Percentiles rank a stretch among this genome's conserved stretches.
phyloP scores from a whole-genome alignment of 2,113 vertebrate species.

The Barbus barbus region DNA sequence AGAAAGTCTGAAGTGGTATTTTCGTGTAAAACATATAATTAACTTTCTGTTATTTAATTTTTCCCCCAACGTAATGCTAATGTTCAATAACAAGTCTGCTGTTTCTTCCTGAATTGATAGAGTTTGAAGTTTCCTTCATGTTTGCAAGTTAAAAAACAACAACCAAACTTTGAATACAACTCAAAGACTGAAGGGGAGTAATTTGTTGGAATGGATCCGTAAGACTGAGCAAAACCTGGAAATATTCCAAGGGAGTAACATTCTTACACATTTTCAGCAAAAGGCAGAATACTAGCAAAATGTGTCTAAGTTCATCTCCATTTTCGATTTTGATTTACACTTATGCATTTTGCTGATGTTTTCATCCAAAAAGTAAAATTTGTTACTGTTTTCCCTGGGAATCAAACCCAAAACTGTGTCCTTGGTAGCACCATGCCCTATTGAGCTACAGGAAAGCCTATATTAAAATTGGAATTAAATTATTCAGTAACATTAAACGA shows the following conservation, averaged over 20 bases:
- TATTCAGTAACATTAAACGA: neutral
- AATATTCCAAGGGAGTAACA: neutral
- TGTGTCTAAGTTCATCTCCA: no score
- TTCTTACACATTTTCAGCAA: neutral
- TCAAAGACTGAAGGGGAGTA: neutral
- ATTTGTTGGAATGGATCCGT: neutral
- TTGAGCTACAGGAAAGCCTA: no score
- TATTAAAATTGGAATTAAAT: neutral
- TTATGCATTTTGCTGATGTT: neutral
- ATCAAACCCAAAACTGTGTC: no score
- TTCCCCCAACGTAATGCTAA: neutral
- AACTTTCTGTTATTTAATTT: neutral
- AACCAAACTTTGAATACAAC: neutral
- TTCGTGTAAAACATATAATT: neutral
- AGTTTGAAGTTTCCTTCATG: neutral
- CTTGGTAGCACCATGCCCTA: no score
- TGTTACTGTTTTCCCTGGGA: no score
- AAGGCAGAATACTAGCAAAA: neutral
- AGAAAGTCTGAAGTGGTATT: neutral
- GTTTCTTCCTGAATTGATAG: neutral
- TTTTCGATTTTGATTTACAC: neutral
- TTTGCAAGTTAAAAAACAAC: neutral
- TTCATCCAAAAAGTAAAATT: neutral
- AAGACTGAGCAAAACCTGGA: neutral
- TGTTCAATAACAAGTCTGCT: neutral